Percentiles rank a stretch among this genome's conserved stretches.
Conservation (phyloP, 2,113 vertebrate genomes). For the Vicugna pacos region DNA sequence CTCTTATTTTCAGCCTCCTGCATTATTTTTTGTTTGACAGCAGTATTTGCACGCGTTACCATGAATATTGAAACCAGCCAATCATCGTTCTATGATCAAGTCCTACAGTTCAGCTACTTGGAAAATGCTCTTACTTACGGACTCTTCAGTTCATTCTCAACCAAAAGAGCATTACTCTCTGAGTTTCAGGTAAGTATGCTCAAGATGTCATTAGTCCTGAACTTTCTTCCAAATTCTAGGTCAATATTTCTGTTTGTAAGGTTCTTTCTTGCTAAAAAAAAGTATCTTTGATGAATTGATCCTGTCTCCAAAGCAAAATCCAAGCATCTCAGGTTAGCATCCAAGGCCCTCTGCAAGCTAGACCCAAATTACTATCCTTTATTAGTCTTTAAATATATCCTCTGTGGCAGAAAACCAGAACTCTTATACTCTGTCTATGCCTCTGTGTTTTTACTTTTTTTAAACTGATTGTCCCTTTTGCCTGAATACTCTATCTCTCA, state of each 20-base stretch:
- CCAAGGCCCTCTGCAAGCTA: background rate
- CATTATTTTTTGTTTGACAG: background rate
- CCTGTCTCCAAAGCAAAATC: background rate
- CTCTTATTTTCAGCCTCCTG: background rate
- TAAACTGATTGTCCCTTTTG: background rate
- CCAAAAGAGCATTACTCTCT: background rate
- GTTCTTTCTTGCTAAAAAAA: background rate
- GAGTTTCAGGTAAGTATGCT: background rate
- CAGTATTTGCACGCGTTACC: background rate
- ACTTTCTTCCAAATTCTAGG: background rate
- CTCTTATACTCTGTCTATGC: background rate
- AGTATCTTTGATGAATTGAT: background rate
- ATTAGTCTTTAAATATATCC: background rate
- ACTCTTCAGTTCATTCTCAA: background rate
- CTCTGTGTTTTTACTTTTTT: background rate
- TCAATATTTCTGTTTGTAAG: background rate
- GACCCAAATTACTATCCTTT: background rate
- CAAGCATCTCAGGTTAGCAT: background rate
- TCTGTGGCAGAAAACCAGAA: background rate
- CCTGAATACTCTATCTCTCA: background rate
- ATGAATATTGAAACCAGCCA: background rate
- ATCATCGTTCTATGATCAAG: background rate
- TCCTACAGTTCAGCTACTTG: background rate
- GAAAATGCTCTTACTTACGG: background rate
- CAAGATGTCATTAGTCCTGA: background rate